A percentile compares a stretch with the other conserved stretches of the same genome.
Evolutionary conservation across 2,113 vertebrate genomes (phyloP).

Genomic region (Takifugu flavidus): DNA sequence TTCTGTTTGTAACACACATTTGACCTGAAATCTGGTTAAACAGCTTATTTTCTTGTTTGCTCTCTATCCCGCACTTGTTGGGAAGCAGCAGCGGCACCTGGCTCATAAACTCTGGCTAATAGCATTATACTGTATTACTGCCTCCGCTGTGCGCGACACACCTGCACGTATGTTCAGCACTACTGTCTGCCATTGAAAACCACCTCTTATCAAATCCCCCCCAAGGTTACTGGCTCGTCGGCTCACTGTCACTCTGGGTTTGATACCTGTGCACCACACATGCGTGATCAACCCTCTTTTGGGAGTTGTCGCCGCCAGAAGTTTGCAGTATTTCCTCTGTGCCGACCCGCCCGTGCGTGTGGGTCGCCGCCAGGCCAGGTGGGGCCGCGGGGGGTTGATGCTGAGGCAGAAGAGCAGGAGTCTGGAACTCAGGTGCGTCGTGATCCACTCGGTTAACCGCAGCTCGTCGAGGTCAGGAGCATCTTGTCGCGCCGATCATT

Average conservation of each 20-base stretch:
- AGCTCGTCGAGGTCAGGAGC: slow-evolving; percentile 51
- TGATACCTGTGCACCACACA: too few species aligned
- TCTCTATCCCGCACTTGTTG: too few species aligned
- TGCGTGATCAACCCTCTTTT: too few species aligned
- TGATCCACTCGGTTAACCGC: slow-evolving; percentile 59
- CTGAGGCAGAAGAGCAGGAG: slow-evolving; percentile 31
- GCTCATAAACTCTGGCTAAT: neutral
- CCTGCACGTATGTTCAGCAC: slow-evolving; percentile 8
- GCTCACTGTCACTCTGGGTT: too few species aligned
- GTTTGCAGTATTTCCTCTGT: too few species aligned
- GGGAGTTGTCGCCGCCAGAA: too few species aligned
- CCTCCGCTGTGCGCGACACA: slow-evolving; percentile 13
- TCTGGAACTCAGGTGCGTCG: slow-evolving; percentile 55
- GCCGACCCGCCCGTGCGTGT: too few species aligned
- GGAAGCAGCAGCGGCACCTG: too few species aligned
- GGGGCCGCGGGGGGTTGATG: slow-evolving; percentile 23
- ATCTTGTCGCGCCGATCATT: slow-evolving; percentile 34
- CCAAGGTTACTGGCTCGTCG: too few species aligned
- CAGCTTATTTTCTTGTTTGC: too few species aligned
- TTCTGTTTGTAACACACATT: neutral
- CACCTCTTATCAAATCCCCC: slow-evolving; percentile 24
- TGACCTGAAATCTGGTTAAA: neutral
- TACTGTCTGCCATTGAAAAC: slow-evolving; percentile 45
- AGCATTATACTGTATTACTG: neutral
- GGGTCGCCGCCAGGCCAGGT: neutral